Evolutionary conservation across 2,888 invertebrate species (phyloP).

Genomic region (Coelogynopora nodosa): DNA sequence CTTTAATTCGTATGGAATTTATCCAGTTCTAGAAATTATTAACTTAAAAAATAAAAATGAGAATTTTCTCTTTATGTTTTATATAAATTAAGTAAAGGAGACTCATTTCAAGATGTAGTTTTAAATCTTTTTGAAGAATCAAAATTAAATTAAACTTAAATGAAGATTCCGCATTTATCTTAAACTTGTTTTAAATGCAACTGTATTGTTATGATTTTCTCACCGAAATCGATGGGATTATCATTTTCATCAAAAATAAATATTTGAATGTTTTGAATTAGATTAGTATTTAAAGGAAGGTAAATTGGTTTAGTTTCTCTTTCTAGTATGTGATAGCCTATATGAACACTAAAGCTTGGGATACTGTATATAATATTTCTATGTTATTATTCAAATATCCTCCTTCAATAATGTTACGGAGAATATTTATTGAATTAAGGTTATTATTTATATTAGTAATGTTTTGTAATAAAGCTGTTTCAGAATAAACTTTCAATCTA

Average conservation of each 20-base stretch:
- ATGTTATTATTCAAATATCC: neutral
- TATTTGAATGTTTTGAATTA: slow-evolving; percentile 40
- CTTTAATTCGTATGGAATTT: too few relatives aligned
- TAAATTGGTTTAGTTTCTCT: slow-evolving; percentile 44
- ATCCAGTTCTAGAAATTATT: too few relatives aligned
- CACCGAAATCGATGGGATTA: slow-evolving; percentile 40
- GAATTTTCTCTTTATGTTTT: too few relatives aligned
- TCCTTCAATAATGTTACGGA: neutral
- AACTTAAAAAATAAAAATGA: too few relatives aligned
- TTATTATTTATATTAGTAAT: neutral
- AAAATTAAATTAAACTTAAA: too few relatives aligned
- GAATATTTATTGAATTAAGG: neutral
- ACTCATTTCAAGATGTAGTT: too few relatives aligned
- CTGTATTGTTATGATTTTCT: slow-evolving; percentile 44
- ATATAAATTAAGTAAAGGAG: too few relatives aligned
- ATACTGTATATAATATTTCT: neutral
- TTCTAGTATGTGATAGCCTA: slow-evolving; percentile 47
- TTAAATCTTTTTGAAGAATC: too few relatives aligned
- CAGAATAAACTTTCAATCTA: neutral
- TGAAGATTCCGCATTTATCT: too few relatives aligned
- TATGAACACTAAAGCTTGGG: slow-evolving; percentile 39
- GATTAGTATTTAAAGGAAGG: slow-evolving; percentile 44
- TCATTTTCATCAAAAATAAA: slow-evolving; percentile 47
- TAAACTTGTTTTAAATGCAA: slow-evolving; percentile 48
- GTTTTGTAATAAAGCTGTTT: neutral